Percentiles rank a stretch among this genome's conserved stretches.
These are phyloP conservation scores for Phenganax stokvisi DNA, from an alignment of 92 coral and sea anemone species.

Conservation along the genomic window DNA sequence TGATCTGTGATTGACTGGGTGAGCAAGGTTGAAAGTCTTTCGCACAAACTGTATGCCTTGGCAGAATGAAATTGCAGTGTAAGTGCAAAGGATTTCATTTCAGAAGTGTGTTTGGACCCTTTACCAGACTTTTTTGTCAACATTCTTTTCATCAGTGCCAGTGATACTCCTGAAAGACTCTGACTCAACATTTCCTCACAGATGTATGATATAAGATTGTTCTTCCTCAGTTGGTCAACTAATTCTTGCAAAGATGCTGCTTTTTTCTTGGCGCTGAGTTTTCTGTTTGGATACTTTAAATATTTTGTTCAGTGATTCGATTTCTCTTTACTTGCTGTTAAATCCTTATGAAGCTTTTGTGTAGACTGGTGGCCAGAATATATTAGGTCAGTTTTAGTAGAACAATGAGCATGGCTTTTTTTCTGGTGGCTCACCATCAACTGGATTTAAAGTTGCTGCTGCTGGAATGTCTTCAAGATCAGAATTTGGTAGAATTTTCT, in stretches of 20 bases:
- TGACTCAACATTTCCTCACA: not conserved
- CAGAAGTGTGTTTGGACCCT: too few species aligned
- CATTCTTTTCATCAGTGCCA: conserved; percentile 7
- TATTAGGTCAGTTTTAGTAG: too few species aligned
- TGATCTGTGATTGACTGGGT: not conserved
- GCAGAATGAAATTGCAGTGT: too few species aligned
- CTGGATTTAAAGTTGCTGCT: too few species aligned
- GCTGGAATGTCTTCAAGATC: too few species aligned
- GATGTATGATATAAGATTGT: not conserved
- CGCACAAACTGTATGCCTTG: not conserved
- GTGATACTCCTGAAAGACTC: not conserved
- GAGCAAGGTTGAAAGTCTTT: conserved; percentile 17
- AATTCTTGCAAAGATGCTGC: not conserved
- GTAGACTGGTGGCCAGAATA: not conserved
- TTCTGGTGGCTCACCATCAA: too few species aligned
- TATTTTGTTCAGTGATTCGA: not conserved
- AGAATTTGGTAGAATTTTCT: too few species aligned
- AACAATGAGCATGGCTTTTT: too few species aligned
- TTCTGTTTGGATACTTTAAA: not conserved
- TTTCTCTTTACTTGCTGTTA: not conserved
- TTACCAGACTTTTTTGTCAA: not conserved
- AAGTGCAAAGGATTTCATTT: too few species aligned
- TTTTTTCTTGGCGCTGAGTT: not conserved
- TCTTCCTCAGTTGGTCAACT: not conserved
- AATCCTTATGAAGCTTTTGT: not conserved